phyloP scores from a whole-genome alignment of 2,888 invertebrate species.

The Calameuta idolon region DNA sequence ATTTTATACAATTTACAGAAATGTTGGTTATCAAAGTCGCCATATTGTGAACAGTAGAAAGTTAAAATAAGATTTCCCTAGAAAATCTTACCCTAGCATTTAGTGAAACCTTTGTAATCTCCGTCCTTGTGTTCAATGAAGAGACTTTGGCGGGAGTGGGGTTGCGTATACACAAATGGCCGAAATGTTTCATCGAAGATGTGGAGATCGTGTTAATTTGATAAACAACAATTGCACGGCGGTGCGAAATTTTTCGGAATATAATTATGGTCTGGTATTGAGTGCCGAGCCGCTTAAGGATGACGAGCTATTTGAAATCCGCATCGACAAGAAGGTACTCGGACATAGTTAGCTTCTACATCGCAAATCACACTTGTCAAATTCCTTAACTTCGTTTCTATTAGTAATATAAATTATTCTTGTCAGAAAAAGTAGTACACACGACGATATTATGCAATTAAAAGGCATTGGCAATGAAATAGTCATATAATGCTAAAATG shows the following conservation, averaged over 20 bases:
- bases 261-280: slow-evolving; percentile 89
- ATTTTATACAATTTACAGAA: too few relatives aligned
- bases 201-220: slow-evolving; percentile 87
- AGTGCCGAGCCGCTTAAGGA: slow-evolving; percentile 83
- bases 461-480: not conserved
- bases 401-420: slow-evolving; percentile 15
- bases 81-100: not conserved
- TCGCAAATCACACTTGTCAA: slow-evolving; percentile 2
- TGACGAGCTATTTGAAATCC: slow-evolving; percentile 87
- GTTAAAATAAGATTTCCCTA: not conserved
- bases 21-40: not conserved
- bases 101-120: not conserved
- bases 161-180: slow-evolving; percentile 38
- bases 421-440: not conserved
- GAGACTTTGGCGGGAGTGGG: not conserved
- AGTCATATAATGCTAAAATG: not conserved
- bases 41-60: not conserved
- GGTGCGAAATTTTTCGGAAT: slow-evolving; percentile 82
- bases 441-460: not conserved
- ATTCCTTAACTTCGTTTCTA: slow-evolving; percentile 17
- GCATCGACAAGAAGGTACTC: slow-evolving; percentile 87
- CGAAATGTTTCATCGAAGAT: slow-evolving; percentile 78
- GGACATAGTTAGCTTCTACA: not conserved
- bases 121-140: not conserved
- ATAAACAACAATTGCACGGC: slow-evolving; percentile 88